These are phyloP conservation scores for Acanthisitta chloris DNA, from an alignment of 2,113 vertebrate species.

Conservation along the genomic window DNA sequence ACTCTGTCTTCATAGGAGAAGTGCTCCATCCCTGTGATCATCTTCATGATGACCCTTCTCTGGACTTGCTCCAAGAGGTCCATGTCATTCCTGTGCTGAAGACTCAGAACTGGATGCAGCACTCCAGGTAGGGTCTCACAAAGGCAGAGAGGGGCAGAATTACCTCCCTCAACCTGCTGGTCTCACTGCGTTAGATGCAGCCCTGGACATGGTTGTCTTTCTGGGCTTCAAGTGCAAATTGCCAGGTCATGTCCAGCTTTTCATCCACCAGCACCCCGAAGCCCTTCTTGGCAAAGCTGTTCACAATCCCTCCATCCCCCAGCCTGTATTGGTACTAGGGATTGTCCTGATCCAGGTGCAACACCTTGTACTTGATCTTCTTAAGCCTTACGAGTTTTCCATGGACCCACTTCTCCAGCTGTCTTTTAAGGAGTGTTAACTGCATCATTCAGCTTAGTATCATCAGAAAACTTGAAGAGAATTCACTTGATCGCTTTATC, in stretches of 20 bases:
- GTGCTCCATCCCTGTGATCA: not conserved
- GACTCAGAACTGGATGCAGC: not conserved
- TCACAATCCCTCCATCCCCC: not conserved
- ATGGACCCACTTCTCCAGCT: not conserved
- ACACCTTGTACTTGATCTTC: not conserved
- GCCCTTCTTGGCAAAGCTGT: not conserved
- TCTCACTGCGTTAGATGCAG: rapidly evolving
- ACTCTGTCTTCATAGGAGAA: not conserved
- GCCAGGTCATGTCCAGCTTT: too few species aligned
- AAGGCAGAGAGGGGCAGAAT: not conserved
- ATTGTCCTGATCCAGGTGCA: too few species aligned
- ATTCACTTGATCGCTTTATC: not conserved
- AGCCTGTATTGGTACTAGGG: not conserved
- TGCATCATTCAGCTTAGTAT: not conserved
- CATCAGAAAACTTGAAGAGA: not conserved
- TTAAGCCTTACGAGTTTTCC: not conserved
- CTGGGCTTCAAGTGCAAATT: rapidly evolving
- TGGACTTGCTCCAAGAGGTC: rapidly evolving
- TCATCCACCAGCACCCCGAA: not conserved
- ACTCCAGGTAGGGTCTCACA: rapidly evolving
- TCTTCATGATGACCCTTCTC: rapidly evolving
- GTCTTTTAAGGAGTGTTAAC: not conserved
- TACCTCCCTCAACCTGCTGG: not conserved
- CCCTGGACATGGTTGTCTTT: rapidly evolving
- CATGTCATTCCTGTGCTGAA: not conserved